Evolutionary conservation across 2,797 vertebrate species (phyloP), one percentile per base, ranked within the genome.

Genomic region (Fistularia tabacaria): DNA sequence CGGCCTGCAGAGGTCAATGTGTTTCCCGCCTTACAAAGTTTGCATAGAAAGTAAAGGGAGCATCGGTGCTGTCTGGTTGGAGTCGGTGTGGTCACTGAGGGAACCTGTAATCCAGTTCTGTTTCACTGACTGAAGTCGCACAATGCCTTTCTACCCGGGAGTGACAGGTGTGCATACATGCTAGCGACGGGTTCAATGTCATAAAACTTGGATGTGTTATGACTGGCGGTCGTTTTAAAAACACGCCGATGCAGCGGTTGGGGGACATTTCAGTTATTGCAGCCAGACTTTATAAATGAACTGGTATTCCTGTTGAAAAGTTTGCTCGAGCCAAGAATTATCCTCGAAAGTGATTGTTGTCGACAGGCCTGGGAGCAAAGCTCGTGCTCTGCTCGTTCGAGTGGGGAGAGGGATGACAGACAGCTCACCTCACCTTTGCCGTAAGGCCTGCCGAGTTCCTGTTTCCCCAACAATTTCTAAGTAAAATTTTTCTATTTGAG

Each of bases 11-110:
- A 84, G 77, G 79, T 84, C 79, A 59, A 63, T 25, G 25, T 25
- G 25, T 25, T 25, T 25, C 25, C 25, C 25, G 25, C 25, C 25
- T 40, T 40, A 40, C 3, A 38, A 60, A 66, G 69, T 89, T 90
- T 92, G 91, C 91, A 92, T 92, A 92, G 91, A 91, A 90, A 87
- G 82, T 83, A 86, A 89, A 90, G 69, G 77, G 75, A 83, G 64
- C 43, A 46, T 80, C 44, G 73, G 73, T 71, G 69, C 57, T 49
- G 14, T 15, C 36, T 6, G 47, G 48, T 59, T 36, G 6, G 69
- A 51, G 43, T 7, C 68, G 53, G 43, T 14, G 63, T 63, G 69
- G 60, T 59, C 59, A 42, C 65, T 56, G 58, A 55, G 59, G 61
- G 25, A 25, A 25, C 25, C 25, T 3, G 25, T 25, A 25, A 25